Conservation (phyloP, 2,797 vertebrate genomes). For the Pangasius djambal region DNA sequence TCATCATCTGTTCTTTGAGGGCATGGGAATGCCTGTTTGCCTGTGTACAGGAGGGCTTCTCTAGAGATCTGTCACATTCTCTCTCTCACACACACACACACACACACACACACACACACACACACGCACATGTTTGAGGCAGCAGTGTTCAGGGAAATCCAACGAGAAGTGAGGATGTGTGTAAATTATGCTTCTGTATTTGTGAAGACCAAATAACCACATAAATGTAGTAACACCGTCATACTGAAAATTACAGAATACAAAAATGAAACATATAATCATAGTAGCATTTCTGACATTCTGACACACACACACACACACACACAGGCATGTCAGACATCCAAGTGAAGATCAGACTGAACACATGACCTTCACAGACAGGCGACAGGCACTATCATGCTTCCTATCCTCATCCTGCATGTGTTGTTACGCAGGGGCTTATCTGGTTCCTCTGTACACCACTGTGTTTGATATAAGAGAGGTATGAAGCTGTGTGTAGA, state of each 20-base stretch:
- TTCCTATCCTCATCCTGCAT: slow-evolving; percentile 30
- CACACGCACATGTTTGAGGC: background rate
- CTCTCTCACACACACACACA: background rate
- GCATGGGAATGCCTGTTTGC: slow-evolving; percentile 10
- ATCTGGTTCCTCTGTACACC: slow-evolving; percentile 8
- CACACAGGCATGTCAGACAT: slow-evolving; percentile 40
- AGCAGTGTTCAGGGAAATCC: background rate
- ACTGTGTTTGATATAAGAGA: slow-evolving; percentile 30
- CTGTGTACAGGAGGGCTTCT: background rate
- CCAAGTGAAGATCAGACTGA: slow-evolving; percentile 42
- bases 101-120: slow-evolving; percentile 6
- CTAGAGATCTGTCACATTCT: background rate
- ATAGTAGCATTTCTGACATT: slow-evolving; percentile 32
- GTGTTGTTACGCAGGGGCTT: slow-evolving; percentile 20
- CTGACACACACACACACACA: background rate
- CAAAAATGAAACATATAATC: slow-evolving; percentile 27
- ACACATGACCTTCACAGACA: slow-evolving; percentile 5
- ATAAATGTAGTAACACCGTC: background rate
- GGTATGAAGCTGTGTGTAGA: slow-evolving; percentile 19
- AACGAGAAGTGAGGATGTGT: background rate
- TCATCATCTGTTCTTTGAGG: slow-evolving; percentile 11
- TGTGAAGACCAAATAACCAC: slow-evolving; percentile 7
- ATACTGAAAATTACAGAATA: slow-evolving; percentile 18
- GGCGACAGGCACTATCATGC: slow-evolving; percentile 32
- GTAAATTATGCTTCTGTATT: slow-evolving; percentile 5